Evolutionary conservation across 2,113 vertebrate genomes (phyloP), one percentile per base, ranked within the genome.

Genomic region (Lota lota): DNA sequence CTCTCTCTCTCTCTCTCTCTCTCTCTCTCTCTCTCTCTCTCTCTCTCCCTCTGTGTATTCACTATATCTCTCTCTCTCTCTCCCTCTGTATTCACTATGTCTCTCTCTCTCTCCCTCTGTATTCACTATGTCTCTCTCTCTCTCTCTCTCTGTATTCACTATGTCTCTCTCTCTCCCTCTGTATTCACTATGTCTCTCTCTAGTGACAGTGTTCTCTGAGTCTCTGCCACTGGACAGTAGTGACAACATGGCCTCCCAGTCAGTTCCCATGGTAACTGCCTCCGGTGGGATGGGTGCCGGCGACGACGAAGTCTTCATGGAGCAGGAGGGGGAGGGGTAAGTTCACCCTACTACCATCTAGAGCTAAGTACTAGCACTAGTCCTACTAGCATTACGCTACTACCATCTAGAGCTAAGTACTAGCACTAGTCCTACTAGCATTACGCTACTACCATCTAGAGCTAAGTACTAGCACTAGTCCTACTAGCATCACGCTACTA

Each of bases 251-350:
- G 95, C 96, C 0, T 99, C 97, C 0, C 96, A 99, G 88, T 99
- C 97, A 0, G 97, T 99, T 76, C 97, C 97, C 1, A 99, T 98
- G 96, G 96, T 98, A 66, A 97, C 95, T 1, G 95, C 96, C 0
- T 95, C 96, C 50, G 94, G 94, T 0, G 91, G 88, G 64, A 87
- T 95, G 64, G 89, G 92, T 10, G 88, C 91, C 7, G 86, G 98
- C n/a, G 92, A 93, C 0, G 96, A 99, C 18, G 97, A 99, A 79
- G 97, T 98, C 1, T 99, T 99, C 68, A 94, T 95, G 81, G 95
- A 97, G 82, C 93, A 93, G 1, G 97, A 99, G 82, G 94, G 93
- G 69, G 96, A 98, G 73, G 94, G 96, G 96, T 97, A 87, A 91
- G 8, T 28, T 18, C 61, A 19, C 20, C 60, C 56, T 58, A 11